Base-by-base conservation (phyloP, 2,113 vertebrate genomes). In the Progne subis region DNA sequence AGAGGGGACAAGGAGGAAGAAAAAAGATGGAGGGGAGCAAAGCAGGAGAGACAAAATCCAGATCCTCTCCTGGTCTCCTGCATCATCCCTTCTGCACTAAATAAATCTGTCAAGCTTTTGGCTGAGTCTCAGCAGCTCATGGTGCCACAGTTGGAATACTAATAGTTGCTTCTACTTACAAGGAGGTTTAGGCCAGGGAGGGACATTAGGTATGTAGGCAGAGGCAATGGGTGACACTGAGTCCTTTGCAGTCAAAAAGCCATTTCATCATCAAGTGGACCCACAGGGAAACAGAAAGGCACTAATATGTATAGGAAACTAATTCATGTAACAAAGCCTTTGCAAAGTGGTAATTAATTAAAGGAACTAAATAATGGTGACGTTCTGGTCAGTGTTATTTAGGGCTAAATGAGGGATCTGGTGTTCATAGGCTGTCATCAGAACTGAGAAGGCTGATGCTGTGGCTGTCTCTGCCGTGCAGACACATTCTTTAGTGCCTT, bases 51-150 rank as follows among this genome's bases (percentile, higher is more conserved):
- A 96, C 68, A 60, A 94, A 94, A 78, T 83, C 92, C 94, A 95
- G 94, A 92, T 78, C 79, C 57, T 81, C 12, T 78, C 31, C 71
- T 9, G 5, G 55, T 94, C 71, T 83, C 79, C 79, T 60, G 10
- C 60, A 81, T 94, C 71, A 49, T 93, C 44, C 41, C 37, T 94
- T 77, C 53, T 78, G 80, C 64, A 57, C 59, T 47, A 6, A 47
- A 78, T 94, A 93, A 94, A 97, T 96, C 93, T 96, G 82, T 94
- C 94, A 92, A 7, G 75, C 31, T 90, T 93, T 77, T 90, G 85
- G 76, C 93, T 10, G 11, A 47, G 11, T 64, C 68, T 64, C 5
- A 26, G 82, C 82, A 86, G 72, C 57, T 83, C 41, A 39, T 64
- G 56, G 43, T 64, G 72, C 56, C 69, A 82, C 76, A 69, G 55